Conservation (phyloP, 2,113 vertebrate species). For the Sinocyclocheilus rhinocerous region DNA sequence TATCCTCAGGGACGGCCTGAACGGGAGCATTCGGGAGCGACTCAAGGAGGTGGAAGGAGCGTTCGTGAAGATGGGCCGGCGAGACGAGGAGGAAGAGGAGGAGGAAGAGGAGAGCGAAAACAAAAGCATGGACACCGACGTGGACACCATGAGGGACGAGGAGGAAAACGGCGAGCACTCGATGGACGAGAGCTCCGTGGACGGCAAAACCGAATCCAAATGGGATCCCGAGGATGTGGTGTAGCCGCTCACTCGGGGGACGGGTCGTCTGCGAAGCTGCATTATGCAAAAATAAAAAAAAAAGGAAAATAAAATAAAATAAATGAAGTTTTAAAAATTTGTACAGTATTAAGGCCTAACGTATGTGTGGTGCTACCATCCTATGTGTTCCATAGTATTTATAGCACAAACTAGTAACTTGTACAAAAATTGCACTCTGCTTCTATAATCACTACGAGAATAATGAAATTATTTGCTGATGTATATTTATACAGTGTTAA, state of each 20-base stretch:
- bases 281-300: conserved; percentile 90
- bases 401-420: conserved; percentile 99
- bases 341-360: conserved; percentile 99
- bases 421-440: conserved; percentile 99
- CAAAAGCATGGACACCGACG: conserved; percentile 99
- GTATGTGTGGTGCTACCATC: conserved; percentile 99
- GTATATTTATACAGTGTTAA: conserved; percentile 99
- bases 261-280: conserved; percentile 93
- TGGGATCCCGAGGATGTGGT: conserved; percentile 98
- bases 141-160: conserved; percentile 95
- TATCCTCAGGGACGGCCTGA: conserved; percentile 82
- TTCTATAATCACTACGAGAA: conserved; percentile 99
- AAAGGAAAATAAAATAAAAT: conserved; percentile 75
- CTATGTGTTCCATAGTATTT: conserved; percentile 99
- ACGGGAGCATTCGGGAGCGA: conserved; percentile 88
- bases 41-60: conserved; percentile 90
- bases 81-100: conserved; percentile 94
- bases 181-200: conserved; percentile 98
- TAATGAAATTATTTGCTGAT: conserved; percentile 98
- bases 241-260: conserved; percentile 90
- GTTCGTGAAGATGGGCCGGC: conserved; percentile 89
- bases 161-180: conserved; percentile 97
- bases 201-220: conserved; percentile 99
- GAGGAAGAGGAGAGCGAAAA: conserved; percentile 97
- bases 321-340: conserved; percentile 83